Conservation (phyloP, 2,888 invertebrate species). For the Ichneumon xanthorius region DNA sequence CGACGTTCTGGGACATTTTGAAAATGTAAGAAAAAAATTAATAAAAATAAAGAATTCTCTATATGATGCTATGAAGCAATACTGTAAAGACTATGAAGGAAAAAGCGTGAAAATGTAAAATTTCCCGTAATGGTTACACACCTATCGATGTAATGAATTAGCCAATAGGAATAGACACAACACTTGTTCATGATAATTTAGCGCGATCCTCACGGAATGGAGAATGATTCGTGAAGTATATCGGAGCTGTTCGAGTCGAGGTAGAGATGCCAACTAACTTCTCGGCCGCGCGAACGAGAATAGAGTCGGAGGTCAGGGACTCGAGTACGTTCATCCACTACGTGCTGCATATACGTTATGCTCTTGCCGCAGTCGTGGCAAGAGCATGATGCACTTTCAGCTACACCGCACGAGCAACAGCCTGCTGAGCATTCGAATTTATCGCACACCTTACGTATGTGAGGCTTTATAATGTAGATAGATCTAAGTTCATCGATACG, state of each 20-base stretch:
- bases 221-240: not conserved
- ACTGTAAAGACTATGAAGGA: too few relatives aligned
- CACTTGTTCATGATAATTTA: not conserved
- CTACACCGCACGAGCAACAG: not conserved
- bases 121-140: too few relatives aligned
- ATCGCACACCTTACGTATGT: not conserved
- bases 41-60: too few relatives aligned
- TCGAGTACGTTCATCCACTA: conserved; percentile 11
- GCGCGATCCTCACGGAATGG: not conserved
- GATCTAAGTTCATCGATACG: too few relatives aligned
- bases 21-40: too few relatives aligned
- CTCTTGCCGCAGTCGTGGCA: not conserved
- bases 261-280: not conserved
- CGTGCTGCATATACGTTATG: not conserved
- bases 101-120: not conserved
- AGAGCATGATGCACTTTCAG: conserved; percentile 2
- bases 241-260: not conserved
- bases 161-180: not conserved
- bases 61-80: too few relatives aligned
- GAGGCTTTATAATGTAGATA: not conserved
- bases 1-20: too few relatives aligned
- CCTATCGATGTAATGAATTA: not conserved
- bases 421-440: not conserved
- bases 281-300: conserved; percentile 12
- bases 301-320: conserved; percentile 26